Evolutionary conservation across 2,113 vertebrate species (phyloP).

Genomic region (Eretmochelys imbricata): DNA sequence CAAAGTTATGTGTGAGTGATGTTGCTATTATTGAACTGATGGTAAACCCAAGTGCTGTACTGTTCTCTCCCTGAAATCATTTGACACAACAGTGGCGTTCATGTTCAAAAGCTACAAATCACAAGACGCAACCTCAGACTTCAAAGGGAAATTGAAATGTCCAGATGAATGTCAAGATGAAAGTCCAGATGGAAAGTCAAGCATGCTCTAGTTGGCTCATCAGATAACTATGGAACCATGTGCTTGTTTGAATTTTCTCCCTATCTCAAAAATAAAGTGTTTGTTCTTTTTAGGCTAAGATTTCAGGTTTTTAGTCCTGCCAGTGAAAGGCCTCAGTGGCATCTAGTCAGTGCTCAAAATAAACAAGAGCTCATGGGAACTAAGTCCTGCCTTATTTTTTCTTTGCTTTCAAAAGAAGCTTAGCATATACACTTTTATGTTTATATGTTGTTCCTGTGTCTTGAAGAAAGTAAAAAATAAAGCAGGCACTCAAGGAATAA

Average conservation of each 20-base stretch:
- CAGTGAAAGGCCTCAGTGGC: conserved; percentile 9
- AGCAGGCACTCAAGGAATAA: conserved; percentile 29
- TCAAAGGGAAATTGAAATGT: conserved; percentile 76
- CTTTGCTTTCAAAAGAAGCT: neutral
- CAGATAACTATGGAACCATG: conserved; percentile 51
- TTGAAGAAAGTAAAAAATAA: conserved; percentile 49
- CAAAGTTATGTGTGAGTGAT: conserved; percentile 82
- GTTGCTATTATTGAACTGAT: conserved; percentile 78
- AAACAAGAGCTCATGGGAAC: conserved; percentile 9
- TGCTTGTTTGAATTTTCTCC: conserved; percentile 36
- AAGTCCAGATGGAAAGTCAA: conserved; percentile 65
- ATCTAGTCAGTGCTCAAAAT: neutral
- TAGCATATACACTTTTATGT: conserved; percentile 3
- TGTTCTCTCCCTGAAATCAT: conserved; percentile 77
- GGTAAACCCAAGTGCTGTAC: conserved; percentile 61
- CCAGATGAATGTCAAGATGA: conserved; percentile 68
- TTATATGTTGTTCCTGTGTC: conserved; percentile 4
- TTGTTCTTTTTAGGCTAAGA: neutral
- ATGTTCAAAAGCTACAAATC: conserved; percentile 72
- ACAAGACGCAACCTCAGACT: conserved; percentile 60
- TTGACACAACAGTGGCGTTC: conserved; percentile 62
- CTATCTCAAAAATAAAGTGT: conserved; percentile 34
- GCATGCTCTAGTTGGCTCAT: conserved; percentile 51
- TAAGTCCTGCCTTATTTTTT: neutral
- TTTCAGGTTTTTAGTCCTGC: fast-evolving